Evolutionary conservation across 1,140 invertebrate species (phyloP).

Genomic region (Batillaria attramentaria): DNA sequence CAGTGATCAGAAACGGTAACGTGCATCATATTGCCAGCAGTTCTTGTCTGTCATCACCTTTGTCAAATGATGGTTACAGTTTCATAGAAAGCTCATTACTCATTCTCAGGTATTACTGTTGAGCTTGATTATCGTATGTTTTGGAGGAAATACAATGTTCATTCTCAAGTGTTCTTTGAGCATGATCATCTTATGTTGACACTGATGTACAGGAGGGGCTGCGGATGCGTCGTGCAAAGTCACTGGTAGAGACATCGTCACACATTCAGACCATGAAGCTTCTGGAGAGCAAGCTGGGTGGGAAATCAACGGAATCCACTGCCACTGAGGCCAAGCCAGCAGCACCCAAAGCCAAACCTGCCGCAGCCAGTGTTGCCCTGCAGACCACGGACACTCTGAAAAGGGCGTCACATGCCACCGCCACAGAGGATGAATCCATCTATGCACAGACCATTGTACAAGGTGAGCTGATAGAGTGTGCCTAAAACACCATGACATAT

Average conservation of each 20-base stretch:
- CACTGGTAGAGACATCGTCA: conserved; percentile 56
- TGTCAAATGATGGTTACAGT: no score
- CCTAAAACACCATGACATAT: no score
- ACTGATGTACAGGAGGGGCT: neutral
- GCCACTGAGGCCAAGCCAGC: neutral
- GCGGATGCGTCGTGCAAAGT: conserved; percentile 48
- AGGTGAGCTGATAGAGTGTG: conserved; percentile 17
- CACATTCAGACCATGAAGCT: conserved; percentile 63
- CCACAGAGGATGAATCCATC: conserved; percentile 18
- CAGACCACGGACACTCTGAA: conserved; percentile 36
- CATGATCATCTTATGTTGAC: no score
- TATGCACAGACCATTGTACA: conserved; percentile 32
- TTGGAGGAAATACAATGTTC: no score
- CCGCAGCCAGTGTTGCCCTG: conserved; percentile 9
- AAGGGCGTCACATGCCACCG: conserved; percentile 1
- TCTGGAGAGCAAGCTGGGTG: conserved; percentile 61
- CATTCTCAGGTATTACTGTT: no score
- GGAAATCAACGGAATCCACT: neutral
- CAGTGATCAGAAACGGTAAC: no score
- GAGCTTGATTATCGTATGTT: no score
- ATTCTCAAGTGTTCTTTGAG: no score
- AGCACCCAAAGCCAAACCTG: neutral
- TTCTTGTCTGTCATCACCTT: no score
- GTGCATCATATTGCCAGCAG: no score
- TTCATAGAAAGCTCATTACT: no score